Evolutionary conservation across 2,888 invertebrate genomes (phyloP).

Genomic region (Scaptomyza parva): DNA sequence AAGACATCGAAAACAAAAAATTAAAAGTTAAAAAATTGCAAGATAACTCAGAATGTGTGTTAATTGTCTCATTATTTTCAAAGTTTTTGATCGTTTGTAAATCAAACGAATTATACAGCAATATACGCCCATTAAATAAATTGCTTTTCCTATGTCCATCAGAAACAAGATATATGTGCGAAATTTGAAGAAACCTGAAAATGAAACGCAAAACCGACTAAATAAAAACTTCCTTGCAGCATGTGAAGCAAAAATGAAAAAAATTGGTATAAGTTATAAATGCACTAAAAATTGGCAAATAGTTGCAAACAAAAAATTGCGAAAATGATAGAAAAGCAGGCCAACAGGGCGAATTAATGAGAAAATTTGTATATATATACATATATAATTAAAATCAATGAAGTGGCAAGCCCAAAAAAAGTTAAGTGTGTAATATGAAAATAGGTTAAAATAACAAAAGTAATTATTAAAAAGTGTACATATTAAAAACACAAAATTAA

Average conservation of each 20-base stretch:
- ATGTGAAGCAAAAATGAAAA: constrained; percentile 11
- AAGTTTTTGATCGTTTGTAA: constrained; percentile 16
- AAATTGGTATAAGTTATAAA: constrained; percentile 27
- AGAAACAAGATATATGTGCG: neutral
- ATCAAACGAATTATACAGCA: constrained; percentile 15
- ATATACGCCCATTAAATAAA: constrained; percentile 20
- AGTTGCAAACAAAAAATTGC: constrained; percentile 5
- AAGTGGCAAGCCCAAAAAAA: constrained; percentile 13
- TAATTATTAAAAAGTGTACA: neutral
- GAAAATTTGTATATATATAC: constrained; percentile 10
- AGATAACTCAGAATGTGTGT: constrained; percentile 45
- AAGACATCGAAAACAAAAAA: constrained; percentile 31
- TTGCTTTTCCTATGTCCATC: constrained; percentile 13
- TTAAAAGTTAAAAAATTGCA: constrained; percentile 41
- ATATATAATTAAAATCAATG: constrained; percentile 31
- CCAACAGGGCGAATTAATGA: constrained; percentile 6
- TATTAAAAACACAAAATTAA: neutral
- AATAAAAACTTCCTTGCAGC: constrained; percentile 27
- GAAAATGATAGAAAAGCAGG: constrained; percentile 22
- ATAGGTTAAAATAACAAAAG: neutral
- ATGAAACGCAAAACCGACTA: neutral
- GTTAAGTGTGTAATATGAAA: neutral
- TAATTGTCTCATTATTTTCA: constrained; percentile 35
- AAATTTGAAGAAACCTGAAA: constrained; percentile 5
- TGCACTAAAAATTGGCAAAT: constrained; percentile 28